Conservation (phyloP, 2,888 invertebrate genomes). For the Lochmaea capreae region DNA sequence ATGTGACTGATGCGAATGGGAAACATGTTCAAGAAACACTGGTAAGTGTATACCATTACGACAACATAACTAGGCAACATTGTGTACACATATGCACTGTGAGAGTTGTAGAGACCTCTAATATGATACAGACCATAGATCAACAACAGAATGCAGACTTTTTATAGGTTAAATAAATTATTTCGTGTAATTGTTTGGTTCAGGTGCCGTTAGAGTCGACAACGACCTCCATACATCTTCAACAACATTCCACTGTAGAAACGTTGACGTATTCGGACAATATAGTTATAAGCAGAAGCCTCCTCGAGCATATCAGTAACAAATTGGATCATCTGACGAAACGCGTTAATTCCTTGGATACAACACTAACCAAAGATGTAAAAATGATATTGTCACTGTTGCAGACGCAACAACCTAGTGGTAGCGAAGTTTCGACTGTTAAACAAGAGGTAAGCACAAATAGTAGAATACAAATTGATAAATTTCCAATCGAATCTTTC, state of each 20-base stretch:
- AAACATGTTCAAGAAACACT: constrained; percentile 46
- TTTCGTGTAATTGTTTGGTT: constrained; percentile 18
- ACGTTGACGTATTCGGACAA: constrained; percentile 60
- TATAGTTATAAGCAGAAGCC: constrained; percentile 62
- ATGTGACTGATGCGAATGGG: constrained; percentile 60
- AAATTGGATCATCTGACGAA: constrained; percentile 78
- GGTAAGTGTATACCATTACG: constrained; percentile 25
- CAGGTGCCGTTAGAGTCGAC: constrained; percentile 45
- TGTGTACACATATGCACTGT: too few relatives aligned
- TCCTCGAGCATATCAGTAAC: constrained; percentile 69
- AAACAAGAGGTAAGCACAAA: constrained; percentile 46
- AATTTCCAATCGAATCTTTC: too few relatives aligned
- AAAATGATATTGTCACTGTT: constrained; percentile 72
- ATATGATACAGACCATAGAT: too few relatives aligned
- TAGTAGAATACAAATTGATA: background rate
- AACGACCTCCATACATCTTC: constrained; percentile 47
- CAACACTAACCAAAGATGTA: constrained; percentile 79
- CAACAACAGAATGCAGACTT: too few relatives aligned
- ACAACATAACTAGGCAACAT: too few relatives aligned
- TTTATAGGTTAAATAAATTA: too few relatives aligned
- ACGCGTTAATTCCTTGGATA: constrained; percentile 78
- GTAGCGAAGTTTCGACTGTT: constrained; percentile 44
- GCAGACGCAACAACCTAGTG: constrained; percentile 49
- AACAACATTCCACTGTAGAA: constrained; percentile 61
- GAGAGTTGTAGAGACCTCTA: too few relatives aligned